Evolutionary conservation across 2,888 invertebrate species (phyloP).

Genomic region (Mylabris sibirica): DNA sequence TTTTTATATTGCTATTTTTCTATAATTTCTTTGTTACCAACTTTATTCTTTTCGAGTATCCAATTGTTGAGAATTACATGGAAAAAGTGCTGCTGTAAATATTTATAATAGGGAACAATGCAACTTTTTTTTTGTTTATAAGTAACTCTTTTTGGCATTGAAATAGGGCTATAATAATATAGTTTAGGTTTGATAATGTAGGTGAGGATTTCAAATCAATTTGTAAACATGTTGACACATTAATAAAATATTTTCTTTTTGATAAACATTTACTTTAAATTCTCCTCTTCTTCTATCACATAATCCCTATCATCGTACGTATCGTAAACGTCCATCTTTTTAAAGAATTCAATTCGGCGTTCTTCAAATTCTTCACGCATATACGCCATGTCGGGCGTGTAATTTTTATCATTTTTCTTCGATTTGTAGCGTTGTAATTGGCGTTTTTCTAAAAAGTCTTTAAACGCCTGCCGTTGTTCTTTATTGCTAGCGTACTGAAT

Average conservation of each 20-base stretch:
- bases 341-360: constrained; percentile 19
- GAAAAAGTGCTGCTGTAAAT: not conserved
- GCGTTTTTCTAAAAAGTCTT: constrained; percentile 25
- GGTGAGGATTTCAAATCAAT: constrained; percentile 39
- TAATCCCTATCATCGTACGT: constrained; percentile 26
- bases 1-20: constrained; percentile 25
- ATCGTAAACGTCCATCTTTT: constrained; percentile 24
- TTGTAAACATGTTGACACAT: constrained; percentile 55
- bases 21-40: constrained; percentile 26
- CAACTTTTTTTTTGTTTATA: not conserved
- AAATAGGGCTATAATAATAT: constrained; percentile 1
- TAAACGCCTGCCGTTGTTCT: constrained; percentile 63
- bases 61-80: constrained; percentile 3
- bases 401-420: constrained; percentile 22
- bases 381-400: constrained; percentile 27
- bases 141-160: not conserved
- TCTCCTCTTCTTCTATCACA: constrained; percentile 19
- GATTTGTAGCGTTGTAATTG: constrained; percentile 25
- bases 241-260: constrained; percentile 51
- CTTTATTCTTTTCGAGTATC: constrained; percentile 12
- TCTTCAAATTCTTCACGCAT: constrained; percentile 26
- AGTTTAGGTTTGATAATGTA: not conserved
- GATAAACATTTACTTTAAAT: constrained; percentile 17
- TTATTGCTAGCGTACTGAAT: constrained; percentile 47
- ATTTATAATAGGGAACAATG: not conserved